Base-by-base conservation (phyloP, 2,113 vertebrate species). In the Leptodactylus fuscus region DNA sequence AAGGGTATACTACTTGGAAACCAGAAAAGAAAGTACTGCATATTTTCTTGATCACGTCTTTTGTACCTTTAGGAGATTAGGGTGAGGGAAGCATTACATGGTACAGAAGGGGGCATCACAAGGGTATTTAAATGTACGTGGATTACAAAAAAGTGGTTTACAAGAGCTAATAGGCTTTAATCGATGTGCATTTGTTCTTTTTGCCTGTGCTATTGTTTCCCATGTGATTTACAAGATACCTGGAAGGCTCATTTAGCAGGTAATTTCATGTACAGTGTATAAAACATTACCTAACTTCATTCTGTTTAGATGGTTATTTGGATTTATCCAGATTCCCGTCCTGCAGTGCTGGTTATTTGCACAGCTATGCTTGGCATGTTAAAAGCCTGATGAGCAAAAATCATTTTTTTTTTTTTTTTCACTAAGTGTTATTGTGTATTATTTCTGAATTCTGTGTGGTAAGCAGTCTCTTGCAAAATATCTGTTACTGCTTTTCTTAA, bases 401-500 rank as follows among this genome's bases (percentile, higher is more conserved):
- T 36, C 16, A 20, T 22, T 69, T 22, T 69, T 10, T 58, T n/a
- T 7, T n/a, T 29, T 29, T 62, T 44, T 44, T 44, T 44, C 41
- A 44, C 41, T 44, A 44, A 44, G 9, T 44, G n/a, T n/a, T n/a
- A n/a, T n/a, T n/a, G 41, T 58, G 13, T 55, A 22, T 20, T 58
- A 20, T 79, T 58, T 22, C 1, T 44, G 77, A 41, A 41, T 18
- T n/a, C 44, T 83, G 69, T 60, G 20, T 27, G 36, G 58, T 58
- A 13, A 15, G 49, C 38, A 32, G 22, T 44, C 36, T 81, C n/a
- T 46, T 81, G 46, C 8, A 69, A 67, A 44, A 49, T 44, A 1
- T 81, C 13, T 65, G 12, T 51, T 29, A 49, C 32, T 82, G 55
- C 29, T 81, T 81, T 36, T 34, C 24, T 55, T 69, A 88, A 99